Percentiles rank a stretch among this genome's conserved stretches.
phyloP scores from a whole-genome alignment of 2,888 invertebrate species.

The Xestia c-nigrum region DNA sequence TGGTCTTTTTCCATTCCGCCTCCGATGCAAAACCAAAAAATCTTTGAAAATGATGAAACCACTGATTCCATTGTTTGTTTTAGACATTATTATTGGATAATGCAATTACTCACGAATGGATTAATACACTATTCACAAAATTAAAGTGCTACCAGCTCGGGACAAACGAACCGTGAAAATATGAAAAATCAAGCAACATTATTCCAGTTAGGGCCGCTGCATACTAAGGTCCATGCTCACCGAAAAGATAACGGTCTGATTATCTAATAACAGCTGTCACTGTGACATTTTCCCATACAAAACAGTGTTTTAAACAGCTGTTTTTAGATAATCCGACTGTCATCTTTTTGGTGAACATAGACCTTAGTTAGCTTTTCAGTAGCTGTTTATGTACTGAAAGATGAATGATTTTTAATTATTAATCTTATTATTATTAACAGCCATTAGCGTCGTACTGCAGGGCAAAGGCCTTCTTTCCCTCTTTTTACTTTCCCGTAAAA shows the following conservation, averaged over 20 bases:
- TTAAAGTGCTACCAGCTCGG: constrained; percentile 4
- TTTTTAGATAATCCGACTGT: no score
- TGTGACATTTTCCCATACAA: no score
- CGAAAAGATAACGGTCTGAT: no score
- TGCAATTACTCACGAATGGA: constrained; percentile 30
- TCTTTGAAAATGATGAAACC: background rate
- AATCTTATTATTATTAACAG: no score
- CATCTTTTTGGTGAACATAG: no score
- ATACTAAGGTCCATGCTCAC: background rate
- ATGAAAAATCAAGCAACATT: constrained; percentile 34
- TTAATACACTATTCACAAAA: constrained; percentile 27
- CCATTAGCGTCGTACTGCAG: no score
- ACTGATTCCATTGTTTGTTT: constrained; percentile 3
- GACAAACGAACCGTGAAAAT: constrained; percentile 43
- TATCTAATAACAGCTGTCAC: no score
- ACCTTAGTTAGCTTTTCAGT: background rate
- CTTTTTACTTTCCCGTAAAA: no score
- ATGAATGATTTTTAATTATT: no score
- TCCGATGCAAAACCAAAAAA: background rate
- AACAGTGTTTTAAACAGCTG: no score
- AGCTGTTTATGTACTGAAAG: background rate
- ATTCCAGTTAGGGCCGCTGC: constrained; percentile 13
- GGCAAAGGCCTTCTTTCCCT: no score
- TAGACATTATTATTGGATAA: background rate
- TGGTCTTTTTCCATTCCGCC: background rate